Evolutionary conservation across 1,140 invertebrate species (phyloP), one percentile per base, ranked within the genome.

Genomic region (Cotesia chilonis): DNA sequence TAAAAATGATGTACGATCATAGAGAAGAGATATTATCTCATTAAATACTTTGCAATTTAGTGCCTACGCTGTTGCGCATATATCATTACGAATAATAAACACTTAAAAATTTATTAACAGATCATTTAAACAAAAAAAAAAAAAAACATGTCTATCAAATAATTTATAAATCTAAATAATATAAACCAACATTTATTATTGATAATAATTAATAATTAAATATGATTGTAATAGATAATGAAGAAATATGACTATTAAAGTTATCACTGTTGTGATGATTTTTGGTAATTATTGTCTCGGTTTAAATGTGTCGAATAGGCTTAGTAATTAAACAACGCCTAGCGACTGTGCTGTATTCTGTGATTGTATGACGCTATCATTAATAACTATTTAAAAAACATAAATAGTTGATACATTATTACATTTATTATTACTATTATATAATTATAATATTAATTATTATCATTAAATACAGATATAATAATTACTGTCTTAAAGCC

Each of bases 341-440:
- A 83, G 79, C 70, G 76, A 79, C 66, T 80, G 74, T 80, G 80
- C 78, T 79, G 77, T 77, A 82, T 81, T 83, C 81, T 83, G 82
- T 84, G 82, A 84, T 84, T 79, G 52, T 81, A 79, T 73, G 76
- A 72, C 54, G 64, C 52, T 71, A 66, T 67, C 52, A 59, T 59
- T 59, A 72, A 65, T 17, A 41, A 28, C 78, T 80, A 79, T 59
- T 73, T 75, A 38, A 68, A 72, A 73, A 52, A 68, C 71, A 75
- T 47, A 9, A 47, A 47, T 47, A 47, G 41, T 47, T 47, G 28
- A 28, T 28, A 28, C 28, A 28, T 28, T 28, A 28, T 28, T 28
- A 28, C 28, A 28, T 28, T 28, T 28, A 28, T 28, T 28, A 28
- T 28, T 28, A 28, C 28, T 28, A 28, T 28, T 28, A 28, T 28